Evolutionary conservation across 2,888 invertebrate genomes (phyloP).

Genomic region (Cheilosia urbana): DNA sequence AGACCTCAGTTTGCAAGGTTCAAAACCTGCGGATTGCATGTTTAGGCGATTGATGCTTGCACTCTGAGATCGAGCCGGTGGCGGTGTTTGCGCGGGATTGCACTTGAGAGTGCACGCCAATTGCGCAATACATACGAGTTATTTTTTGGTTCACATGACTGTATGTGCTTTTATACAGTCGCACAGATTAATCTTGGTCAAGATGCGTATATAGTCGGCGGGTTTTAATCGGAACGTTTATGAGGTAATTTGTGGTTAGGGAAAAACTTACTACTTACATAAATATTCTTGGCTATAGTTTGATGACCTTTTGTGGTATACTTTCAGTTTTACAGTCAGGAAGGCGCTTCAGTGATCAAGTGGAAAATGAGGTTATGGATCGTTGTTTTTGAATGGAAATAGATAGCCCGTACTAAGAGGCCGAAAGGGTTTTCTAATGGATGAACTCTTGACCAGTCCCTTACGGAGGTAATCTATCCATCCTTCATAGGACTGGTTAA

Average conservation of each 20-base stretch:
- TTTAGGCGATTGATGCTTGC: constrained; percentile 17
- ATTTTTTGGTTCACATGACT: constrained; percentile 41
- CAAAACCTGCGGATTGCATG: constrained; percentile 58
- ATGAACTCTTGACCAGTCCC: too few species aligned
- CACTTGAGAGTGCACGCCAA: constrained; percentile 54
- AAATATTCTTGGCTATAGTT: not conserved
- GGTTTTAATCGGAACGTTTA: not conserved
- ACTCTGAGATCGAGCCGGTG: not conserved
- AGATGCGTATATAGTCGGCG: constrained; percentile 43
- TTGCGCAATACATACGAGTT: constrained; percentile 41
- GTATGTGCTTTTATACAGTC: not conserved
- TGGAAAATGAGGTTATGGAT: too few species aligned
- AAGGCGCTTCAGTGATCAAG: not conserved
- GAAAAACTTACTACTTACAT: not conserved
- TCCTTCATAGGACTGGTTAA: too few species aligned
- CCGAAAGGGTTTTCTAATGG: too few species aligned
- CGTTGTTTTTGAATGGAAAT: too few species aligned
- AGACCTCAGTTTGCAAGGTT: constrained; percentile 68
- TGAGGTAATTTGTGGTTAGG: constrained; percentile 19
- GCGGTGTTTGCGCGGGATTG: constrained; percentile 27
- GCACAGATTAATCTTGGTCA: constrained; percentile 37
- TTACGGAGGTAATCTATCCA: too few species aligned
- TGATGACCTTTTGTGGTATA: constrained; percentile 15
- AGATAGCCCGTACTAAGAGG: too few species aligned
- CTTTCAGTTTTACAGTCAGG: constrained; percentile 16